Evolutionary conservation across 2,797 vertebrate species (phyloP), one percentile per base, ranked within the genome.

Genomic region (Xyrichtys novacula): DNA sequence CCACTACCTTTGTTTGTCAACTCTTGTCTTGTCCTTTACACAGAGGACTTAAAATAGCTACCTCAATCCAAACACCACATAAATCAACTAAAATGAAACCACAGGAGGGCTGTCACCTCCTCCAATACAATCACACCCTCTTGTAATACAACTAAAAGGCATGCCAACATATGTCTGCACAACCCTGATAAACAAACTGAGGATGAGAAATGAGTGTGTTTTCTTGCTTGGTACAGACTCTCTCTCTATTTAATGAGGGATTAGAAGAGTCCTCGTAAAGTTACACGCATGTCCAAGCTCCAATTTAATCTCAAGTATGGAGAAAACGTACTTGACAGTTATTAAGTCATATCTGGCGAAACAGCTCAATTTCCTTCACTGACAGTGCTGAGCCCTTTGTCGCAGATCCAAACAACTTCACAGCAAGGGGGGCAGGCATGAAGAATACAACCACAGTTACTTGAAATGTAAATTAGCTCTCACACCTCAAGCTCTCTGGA

Each of bases 381-480:
- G 80, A 78, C 66, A 57, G 69, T 49, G 39, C 76, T 29, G 57
- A 82, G 65, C 56, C 32, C 53, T 85, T 74, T 77, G 80, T 39
- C 38, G 65, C 47, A 14, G 62, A 65, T 74, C n/a, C 0, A 83
- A 87, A 81, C 77, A 55, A 78, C 87, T 84, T 80, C 72, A 82
- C 65, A 71, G 66, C 62, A 54, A 73, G 63, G 43, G 20, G 63
- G 44, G 53, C 39, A 4, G 47, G 19, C 25, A 65, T 61, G 66
- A 52, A 76, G n/a, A 71, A 78, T 32, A 80, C 44, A 81, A 85
- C 71, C 79, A 64, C 54, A 65, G 80, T 83, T 65, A 71, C 66
- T 80, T 80, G 65, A 87, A 74, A 85, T 85, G 74, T 49, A 88
- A 90, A 91, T 88, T 43, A 79, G 57, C 70, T 61, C 59, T 76